Base-by-base conservation (phyloP, 1,140 invertebrate species). In the Triops longicaudatus region DNA sequence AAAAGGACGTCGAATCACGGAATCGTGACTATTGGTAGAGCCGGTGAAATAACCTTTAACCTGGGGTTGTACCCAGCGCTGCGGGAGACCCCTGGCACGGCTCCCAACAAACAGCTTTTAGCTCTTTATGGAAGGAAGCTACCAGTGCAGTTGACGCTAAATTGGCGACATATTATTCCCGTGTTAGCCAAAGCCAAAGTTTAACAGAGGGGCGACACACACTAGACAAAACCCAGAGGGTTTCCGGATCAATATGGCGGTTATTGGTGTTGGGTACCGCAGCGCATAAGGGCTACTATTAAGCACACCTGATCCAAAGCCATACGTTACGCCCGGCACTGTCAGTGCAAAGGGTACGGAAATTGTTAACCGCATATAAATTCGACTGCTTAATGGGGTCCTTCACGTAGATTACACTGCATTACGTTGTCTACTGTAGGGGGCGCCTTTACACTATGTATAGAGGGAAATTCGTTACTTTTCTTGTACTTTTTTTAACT, bases 1-100 rank as follows among this genome's bases (percentile, higher is more conserved):
- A 63, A 63, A 63, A 63, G 50, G 50, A 10, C 10, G 50, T 17
- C 14, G 50, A 63, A 63, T 22, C 50, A 63, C 50, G 50, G 50
- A 63, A 63, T 63, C 50, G 50, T 63, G 50, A 63, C 50, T 63
- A 63, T 63, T 63, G 50, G 50, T 63, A 22, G 11, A 63, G 50
- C 14, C 50, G 50, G 50, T n/a, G 14, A 63, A 63, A 2, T 22
- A 14, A 63, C 50, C 50, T 63, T 63, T 63, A 63, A 63, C 50
- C 50, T 22, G 50, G 50, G 50, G 50, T 37, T n/a, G 50, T 22
- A 63, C 50, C 50, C 50, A 22, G 14, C 50, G 22, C 50, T n/a
- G 50, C 50, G 50, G 50, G 50, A 22, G n/a, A n/a, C 50, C 17
- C 50, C 50, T 22, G 50, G 50, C 50, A 63, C 22, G 50, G 50